Base-by-base conservation (phyloP, 2,797 vertebrate species). In the Pygocentrus nattereri region DNA sequence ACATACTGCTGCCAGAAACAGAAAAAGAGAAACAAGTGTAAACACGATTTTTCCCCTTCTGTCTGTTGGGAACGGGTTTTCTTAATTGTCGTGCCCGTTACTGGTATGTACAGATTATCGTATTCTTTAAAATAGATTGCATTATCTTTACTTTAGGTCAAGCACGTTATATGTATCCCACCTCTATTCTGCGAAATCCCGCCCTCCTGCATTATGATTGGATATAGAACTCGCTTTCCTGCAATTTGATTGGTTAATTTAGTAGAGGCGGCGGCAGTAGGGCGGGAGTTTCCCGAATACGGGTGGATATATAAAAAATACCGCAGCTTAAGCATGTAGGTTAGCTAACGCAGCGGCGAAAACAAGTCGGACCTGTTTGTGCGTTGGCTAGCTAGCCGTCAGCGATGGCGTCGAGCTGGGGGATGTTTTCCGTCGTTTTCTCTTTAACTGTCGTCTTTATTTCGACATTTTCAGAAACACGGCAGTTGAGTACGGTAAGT, bases 381-480 rank as follows among this genome's bases (percentile, higher is more conserved):
- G 61, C 34, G 25, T 30, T 30, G 27, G 54, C n/a, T 52, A 56
- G 54, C 49, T 56, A 61, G 25, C 30, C 61, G 61, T 21, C 68
- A 23, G 30, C 47, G 27, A 82, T 82, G 81, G 68, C 81, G 68
- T 73, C 81, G 75, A 44, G 11, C 5, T 74, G 69, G 50, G 1
- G 21, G 16, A 41, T 67, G 16, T 49, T 73, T n/a, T 18, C 64
- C 0, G 11, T 41, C 2, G 23, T 59, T 7, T 15, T 74, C 11
- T 38, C 16, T 67, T 50, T 56, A 18, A 12, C 56, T 19, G 12
- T 68, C 3, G 8, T 59, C 21, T 74, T 5, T 49, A 38, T 49
- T 49, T 67, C 52, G 34, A 21, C 68, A 5, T n/a, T 31, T 56
- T 34, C 70, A n/a, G 69, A 82, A 19, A 73, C 68, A 11, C 69